These are phyloP conservation scores for Elephas maximus DNA, from an alignment of 2,113 vertebrate genomes.

Conservation along the genomic window DNA sequence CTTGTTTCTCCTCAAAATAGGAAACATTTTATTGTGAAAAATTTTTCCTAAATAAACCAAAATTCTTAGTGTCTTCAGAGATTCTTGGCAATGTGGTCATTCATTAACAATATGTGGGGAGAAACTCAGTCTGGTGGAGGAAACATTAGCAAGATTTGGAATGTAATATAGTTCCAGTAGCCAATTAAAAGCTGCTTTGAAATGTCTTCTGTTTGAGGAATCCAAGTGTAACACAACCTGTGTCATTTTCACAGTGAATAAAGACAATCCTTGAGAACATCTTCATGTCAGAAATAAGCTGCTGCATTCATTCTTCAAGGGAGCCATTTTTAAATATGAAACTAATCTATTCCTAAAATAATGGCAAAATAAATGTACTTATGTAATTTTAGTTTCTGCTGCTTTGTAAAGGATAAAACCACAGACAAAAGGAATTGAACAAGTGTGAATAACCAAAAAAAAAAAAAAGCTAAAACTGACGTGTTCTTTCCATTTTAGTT, in stretches of 20 bases:
- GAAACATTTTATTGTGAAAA: constrained; percentile 12
- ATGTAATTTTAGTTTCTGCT: constrained; percentile 3
- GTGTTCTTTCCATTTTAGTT: not conserved
- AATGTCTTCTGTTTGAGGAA: constrained; percentile 54
- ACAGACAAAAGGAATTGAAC: not conserved
- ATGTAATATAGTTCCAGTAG: not conserved
- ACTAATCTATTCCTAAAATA: not conserved
- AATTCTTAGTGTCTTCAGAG: constrained; percentile 37
- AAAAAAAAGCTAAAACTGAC: not conserved
- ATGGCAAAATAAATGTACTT: not conserved
- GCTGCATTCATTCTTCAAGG: constrained; percentile 4
- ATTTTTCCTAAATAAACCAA: constrained; percentile 3
- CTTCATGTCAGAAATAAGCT: not conserved
- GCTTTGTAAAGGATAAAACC: constrained; percentile 3
- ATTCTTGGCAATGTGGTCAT: constrained; percentile 24
- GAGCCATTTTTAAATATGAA: not conserved
- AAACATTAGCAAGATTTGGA: constrained; percentile 61
- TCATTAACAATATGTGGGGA: constrained; percentile 23
- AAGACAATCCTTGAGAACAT: not conserved
- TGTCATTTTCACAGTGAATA: constrained; percentile 52
- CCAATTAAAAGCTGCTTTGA: constrained; percentile 47
- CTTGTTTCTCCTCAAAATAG: constrained; percentile 47
- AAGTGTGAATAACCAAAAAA: not conserved
- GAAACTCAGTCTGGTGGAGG: not conserved
- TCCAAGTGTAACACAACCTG: not conserved